Conservation (phyloP, 2,113 vertebrate species). For the Irena cyanogastra region DNA sequence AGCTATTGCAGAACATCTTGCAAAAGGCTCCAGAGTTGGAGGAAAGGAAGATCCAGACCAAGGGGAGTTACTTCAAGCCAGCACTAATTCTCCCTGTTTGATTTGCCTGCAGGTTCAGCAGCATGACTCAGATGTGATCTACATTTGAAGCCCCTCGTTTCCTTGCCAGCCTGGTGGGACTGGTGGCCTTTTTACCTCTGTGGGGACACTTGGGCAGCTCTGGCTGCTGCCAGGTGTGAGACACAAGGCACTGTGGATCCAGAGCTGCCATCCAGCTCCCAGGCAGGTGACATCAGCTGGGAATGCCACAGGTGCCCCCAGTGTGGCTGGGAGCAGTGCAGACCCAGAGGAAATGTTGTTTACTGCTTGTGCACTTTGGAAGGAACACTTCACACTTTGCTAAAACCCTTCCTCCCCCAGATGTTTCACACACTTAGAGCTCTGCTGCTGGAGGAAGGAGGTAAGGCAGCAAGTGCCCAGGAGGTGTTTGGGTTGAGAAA, state of each 20-base stretch:
- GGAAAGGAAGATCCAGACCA: background rate
- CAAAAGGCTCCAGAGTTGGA: background rate
- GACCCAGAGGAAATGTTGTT: background rate
- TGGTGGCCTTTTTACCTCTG: background rate
- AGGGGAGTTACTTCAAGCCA: background rate
- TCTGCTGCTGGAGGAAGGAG: background rate
- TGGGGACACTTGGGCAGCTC: background rate
- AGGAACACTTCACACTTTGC: background rate
- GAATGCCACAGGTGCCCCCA: background rate
- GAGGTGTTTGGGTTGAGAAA: slow-evolving; percentile 20
- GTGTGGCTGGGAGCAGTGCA: background rate
- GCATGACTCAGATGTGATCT: slow-evolving; percentile 65
- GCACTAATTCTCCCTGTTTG: background rate
- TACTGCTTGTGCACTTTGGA: slow-evolving; percentile 40
- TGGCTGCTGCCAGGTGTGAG: background rate
- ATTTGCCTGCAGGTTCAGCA: slow-evolving; percentile 58
- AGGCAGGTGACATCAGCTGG: background rate
- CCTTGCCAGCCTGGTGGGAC: background rate
- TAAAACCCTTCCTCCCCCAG: background rate
- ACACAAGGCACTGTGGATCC: background rate
- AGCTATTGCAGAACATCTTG: background rate
- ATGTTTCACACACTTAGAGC: background rate
- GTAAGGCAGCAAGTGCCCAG: background rate
- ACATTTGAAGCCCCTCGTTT: slow-evolving; percentile 43
- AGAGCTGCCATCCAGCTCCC: background rate